Conservation (phyloP, 2,797 vertebrate species). For the Rhinatrema bivittatum region DNA sequence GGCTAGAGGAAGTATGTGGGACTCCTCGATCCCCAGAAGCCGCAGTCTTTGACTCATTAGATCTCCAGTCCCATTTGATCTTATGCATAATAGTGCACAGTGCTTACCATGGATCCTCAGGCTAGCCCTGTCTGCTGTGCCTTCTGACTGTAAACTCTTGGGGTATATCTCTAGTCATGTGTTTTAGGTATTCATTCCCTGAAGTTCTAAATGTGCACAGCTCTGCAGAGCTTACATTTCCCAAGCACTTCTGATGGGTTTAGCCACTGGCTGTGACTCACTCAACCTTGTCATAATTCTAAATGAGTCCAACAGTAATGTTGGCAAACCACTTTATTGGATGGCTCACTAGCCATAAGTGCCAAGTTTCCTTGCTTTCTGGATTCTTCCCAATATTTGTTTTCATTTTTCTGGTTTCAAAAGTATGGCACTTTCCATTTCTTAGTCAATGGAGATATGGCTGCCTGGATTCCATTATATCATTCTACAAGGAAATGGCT, state of each 20-base stretch:
- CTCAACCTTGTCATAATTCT: constrained; percentile 39
- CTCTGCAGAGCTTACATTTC: constrained; percentile 28
- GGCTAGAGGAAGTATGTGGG: too few species aligned
- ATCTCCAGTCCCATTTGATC: too few species aligned
- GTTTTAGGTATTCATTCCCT: too few species aligned
- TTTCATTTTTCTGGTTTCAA: constrained; percentile 3
- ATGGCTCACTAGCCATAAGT: constrained; percentile 9
- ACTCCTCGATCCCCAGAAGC: too few species aligned
- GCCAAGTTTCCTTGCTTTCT: constrained; percentile 43
- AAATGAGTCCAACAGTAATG: constrained; percentile 36
- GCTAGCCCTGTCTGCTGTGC: too few species aligned
- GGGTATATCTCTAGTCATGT: too few species aligned
- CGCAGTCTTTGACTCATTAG: too few species aligned
- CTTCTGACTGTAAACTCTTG: too few species aligned
- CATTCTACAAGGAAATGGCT: neutral
- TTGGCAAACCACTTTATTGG: constrained; percentile 37
- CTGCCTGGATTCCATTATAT: constrained; percentile 12
- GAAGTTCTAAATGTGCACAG: constrained; percentile 12
- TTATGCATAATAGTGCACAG: too few species aligned
- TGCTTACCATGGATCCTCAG: too few species aligned
- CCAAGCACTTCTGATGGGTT: constrained; percentile 23
- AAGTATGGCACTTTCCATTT: constrained; percentile 39
- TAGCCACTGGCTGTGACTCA: constrained; percentile 30
- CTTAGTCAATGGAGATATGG: constrained; percentile 21
- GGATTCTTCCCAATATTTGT: constrained; percentile 21